These are phyloP conservation scores for Rhorus exstirpatorius DNA, from an alignment of 2,888 invertebrate genomes.

Conservation along the genomic window DNA sequence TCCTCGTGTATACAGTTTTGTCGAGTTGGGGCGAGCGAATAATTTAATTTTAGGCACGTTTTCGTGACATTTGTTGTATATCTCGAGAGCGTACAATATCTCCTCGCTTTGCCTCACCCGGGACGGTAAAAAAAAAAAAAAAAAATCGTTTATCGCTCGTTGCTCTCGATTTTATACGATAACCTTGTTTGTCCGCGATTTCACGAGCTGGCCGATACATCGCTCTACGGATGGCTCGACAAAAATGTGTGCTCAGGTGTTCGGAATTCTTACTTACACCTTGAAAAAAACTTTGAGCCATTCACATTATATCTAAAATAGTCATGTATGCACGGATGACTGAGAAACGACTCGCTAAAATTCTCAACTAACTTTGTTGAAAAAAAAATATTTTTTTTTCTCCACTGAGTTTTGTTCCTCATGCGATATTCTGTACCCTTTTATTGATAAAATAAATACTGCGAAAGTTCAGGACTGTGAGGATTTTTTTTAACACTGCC, in stretches of 20 bases:
- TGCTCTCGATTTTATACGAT: not conserved
- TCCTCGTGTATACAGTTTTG: too few relatives aligned
- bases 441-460: not conserved
- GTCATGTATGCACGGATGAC: not conserved
- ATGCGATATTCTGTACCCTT: not conserved
- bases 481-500: not conserved
- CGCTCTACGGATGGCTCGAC: constrained; percentile 3
- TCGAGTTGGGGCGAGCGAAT: too few relatives aligned
- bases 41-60: constrained; percentile 18
- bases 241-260: constrained; percentile 62
- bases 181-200: too few relatives aligned
- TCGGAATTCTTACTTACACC: constrained; percentile 9
- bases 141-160: not conserved
- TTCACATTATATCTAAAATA: constrained; percentile 4
- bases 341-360: too few relatives aligned
- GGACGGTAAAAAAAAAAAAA: too few relatives aligned
- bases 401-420: not conserved
- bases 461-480: not conserved
- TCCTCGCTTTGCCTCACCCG: not conserved
- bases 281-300: too few relatives aligned
- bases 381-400: constrained; percentile 1
- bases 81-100: not conserved
- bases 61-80: constrained; percentile 1
- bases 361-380: too few relatives aligned
- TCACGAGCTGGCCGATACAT: constrained; percentile 11